Evolutionary conservation across 2,113 vertebrate species (phyloP).

Genomic region (Channa maculata): DNA sequence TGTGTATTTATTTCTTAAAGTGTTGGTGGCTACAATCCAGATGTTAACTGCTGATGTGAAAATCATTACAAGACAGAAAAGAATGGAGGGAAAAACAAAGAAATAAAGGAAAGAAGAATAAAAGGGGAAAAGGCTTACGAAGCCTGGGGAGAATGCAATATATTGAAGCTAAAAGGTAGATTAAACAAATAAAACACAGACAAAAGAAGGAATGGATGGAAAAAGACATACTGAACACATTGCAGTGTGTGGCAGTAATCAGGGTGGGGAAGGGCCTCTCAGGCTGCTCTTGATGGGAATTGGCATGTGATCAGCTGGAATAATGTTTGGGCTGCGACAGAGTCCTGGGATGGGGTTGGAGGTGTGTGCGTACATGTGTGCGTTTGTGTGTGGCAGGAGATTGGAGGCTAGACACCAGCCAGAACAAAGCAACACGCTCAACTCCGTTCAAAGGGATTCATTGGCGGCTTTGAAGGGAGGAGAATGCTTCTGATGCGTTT

Average conservation of each 20-base stretch:
- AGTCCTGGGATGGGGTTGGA: conserved; percentile 23
- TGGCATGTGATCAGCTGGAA: conserved; percentile 60
- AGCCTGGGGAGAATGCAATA: no score
- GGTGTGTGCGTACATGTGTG: background rate
- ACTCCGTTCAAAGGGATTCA: background rate
- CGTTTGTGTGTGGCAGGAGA: background rate
- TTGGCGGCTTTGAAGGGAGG: background rate
- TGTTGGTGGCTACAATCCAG: conserved; percentile 1
- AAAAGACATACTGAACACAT: conserved; percentile 57
- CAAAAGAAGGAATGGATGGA: conserved; percentile 21
- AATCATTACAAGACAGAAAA: conserved; percentile 27
- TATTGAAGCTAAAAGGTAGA: background rate
- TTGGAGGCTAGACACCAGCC: conserved; percentile 1
- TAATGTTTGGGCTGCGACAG: conserved; percentile 56
- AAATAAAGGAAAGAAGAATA: background rate
- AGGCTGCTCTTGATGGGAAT: conserved; percentile 54
- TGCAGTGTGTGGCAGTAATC: conserved; percentile 49
- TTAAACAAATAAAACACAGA: conserved; percentile 1
- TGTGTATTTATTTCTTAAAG: no score
- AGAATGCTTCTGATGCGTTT: no score
- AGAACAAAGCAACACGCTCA: conserved; percentile 12
- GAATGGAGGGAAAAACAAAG: background rate
- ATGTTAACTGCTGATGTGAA: conserved; percentile 21
- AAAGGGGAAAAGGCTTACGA: no score
- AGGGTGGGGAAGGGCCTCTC: conserved; percentile 31